Evolutionary conservation across 2,797 vertebrate genomes (phyloP), one percentile per base, ranked within the genome.

Genomic region (Distichodus sexfasciatus): DNA sequence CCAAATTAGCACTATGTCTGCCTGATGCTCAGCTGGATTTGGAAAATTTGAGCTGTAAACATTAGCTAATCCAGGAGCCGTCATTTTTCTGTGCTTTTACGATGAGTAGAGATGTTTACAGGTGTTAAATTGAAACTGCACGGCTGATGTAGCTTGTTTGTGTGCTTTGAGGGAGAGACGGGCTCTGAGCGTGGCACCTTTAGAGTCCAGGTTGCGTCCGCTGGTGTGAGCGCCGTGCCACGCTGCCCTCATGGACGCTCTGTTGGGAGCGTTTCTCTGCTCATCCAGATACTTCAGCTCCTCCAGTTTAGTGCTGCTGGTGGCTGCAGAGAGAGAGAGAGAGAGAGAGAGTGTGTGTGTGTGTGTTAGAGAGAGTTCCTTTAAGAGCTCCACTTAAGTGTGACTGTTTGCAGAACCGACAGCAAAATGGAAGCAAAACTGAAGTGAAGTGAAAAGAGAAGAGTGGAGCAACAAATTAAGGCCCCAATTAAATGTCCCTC

Each of bases 231-330:
- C 89, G 55, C 58, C 92, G 81, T 97, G 92, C 93, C 93, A 94
- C 0, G 92, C 94, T 26, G 95, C 88, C 53, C 96, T 93, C 66
- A 98, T 90, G 0, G 97, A 98, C 0, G 93, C 89, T 33, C 95
- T 91, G 60, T 96, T 87, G 6, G 94, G 94, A 40, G 91, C 38
- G 68, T 91, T 93, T 75, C 94, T 92, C 69, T 96, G 95, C 63
- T 92, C 93, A 43, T 98, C 95, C 82, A 98, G 81, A 63, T 93
- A 98, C 76, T 87, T 92, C 85, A 99, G 71, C 75, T 99, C 97
- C 88, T 99, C 97, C 84, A 99, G 76, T 72, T 96, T 96, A 77
- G 97, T 96, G 74, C 94, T 95, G 86, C 97, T 97, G 48, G 96
- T 98, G 7, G 96, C 97, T 96, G 74, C 10, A 44, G 65, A 58